These are phyloP conservation scores for Pterois miles DNA, from an alignment of 2,797 vertebrate genomes.

Conservation along the genomic window DNA sequence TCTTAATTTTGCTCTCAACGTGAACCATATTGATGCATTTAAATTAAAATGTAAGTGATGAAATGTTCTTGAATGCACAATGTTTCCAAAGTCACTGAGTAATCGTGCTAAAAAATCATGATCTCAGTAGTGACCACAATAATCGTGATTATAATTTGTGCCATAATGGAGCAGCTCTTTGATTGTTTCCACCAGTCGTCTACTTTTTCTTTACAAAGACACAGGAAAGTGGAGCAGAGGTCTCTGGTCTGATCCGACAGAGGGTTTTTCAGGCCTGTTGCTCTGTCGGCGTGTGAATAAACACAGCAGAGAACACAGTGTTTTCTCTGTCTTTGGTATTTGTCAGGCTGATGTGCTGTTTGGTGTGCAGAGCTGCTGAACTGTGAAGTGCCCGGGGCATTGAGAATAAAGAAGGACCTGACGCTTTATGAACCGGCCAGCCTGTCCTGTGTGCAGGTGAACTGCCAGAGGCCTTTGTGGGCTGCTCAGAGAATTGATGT, in stretches of 20 bases:
- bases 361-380: slow-evolving; percentile 62
- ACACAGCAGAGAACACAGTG: slow-evolving; percentile 24
- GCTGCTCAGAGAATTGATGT: slow-evolving; percentile 57
- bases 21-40: no score
- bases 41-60: no score
- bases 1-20: no score
- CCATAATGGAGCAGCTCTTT: not conserved
- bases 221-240: not conserved
- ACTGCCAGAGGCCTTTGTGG: slow-evolving; percentile 58
- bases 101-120: no score
- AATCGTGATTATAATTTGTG: no score
- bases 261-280: not conserved
- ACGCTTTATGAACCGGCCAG: slow-evolving; percentile 10
- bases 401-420: slow-evolving; percentile 45
- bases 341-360: slow-evolving; percentile 58
- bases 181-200: slow-evolving; percentile 16
- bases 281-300: slow-evolving; percentile 22
- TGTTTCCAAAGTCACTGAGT: no score
- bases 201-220: not conserved
- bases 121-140: no score
- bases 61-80: no score
- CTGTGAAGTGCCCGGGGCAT: slow-evolving; percentile 58
- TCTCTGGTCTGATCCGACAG: slow-evolving; percentile 22
- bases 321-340: slow-evolving; percentile 44
- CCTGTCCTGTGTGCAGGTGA: slow-evolving; percentile 57